phyloP scores from a whole-genome alignment of 2,888 invertebrate species.

The Augochlorella aurata region DNA sequence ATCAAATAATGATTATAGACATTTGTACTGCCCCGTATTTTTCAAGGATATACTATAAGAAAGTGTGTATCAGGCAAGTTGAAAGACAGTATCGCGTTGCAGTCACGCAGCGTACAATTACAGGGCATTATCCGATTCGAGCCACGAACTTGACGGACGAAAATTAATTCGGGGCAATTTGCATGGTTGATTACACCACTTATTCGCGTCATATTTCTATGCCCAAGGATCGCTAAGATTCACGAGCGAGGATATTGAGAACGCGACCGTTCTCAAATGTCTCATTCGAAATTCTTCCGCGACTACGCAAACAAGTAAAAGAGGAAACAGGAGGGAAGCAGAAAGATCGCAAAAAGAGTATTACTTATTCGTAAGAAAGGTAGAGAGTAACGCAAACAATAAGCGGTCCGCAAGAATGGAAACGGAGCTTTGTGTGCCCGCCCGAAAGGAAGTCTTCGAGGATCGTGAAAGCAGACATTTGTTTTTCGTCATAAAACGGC shows the following conservation, averaged over 20 bases:
- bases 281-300: neutral
- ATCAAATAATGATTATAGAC: no score
- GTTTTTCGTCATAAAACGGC: conserved; percentile 30
- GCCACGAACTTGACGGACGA: neutral
- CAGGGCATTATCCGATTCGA: no score
- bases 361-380: conserved; percentile 20
- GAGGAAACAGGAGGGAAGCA: neutral
- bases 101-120: no score
- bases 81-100: no score
- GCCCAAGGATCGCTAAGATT: neutral
- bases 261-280: neutral
- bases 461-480: conserved; percentile 44
- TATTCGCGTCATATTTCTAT: neutral
- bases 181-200: neutral
- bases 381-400: conserved; percentile 34
- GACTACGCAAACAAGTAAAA: conserved; percentile 7
- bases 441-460: conserved; percentile 22
- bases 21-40: no score
- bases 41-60: no score
- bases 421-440: conserved; percentile 24
- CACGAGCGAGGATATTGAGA: neutral
- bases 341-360: neutral
- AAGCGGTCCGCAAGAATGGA: conserved; percentile 19
- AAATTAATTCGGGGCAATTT: neutral
- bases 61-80: no score